phyloP scores from a whole-genome alignment of 2,113 vertebrate species.

The Maccullochella peelii region DNA sequence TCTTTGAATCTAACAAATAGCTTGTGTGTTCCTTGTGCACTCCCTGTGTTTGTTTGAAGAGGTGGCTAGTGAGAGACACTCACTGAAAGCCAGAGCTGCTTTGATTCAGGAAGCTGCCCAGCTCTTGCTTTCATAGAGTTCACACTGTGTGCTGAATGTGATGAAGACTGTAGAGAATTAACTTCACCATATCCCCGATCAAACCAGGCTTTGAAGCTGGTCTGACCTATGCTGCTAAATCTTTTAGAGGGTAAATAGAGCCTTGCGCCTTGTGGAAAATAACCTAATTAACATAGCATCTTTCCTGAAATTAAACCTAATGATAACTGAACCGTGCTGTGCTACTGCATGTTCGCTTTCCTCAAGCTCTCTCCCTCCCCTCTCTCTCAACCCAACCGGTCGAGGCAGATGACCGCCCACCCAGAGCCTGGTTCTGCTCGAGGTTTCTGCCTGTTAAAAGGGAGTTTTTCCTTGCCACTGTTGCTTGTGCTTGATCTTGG shows the following conservation, averaged over 20 bases:
- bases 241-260: constrained; percentile 27
- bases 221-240: constrained; percentile 38
- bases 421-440: no score
- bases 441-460: no score
- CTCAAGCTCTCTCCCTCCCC: no score
- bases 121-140: not conserved
- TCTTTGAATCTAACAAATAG: constrained; percentile 8
- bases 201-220: not conserved
- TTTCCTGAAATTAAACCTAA: constrained; percentile 32
- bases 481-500: no score
- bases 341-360: no score
- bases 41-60: constrained; percentile 8
- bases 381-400: no score
- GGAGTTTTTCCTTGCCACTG: no score
- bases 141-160: not conserved
- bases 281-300: constrained; percentile 20
- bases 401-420: no score
- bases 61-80: not conserved
- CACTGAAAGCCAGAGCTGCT: not conserved
- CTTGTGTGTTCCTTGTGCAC: not conserved
- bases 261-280: constrained; percentile 30
- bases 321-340: no score
- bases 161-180: constrained; percentile 14
- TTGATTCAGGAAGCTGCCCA: not conserved
- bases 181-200: not conserved